Evolutionary conservation across 1,140 invertebrate species (phyloP), one percentile per base, ranked within the genome.

Genomic region (Diuraphis noxia): DNA sequence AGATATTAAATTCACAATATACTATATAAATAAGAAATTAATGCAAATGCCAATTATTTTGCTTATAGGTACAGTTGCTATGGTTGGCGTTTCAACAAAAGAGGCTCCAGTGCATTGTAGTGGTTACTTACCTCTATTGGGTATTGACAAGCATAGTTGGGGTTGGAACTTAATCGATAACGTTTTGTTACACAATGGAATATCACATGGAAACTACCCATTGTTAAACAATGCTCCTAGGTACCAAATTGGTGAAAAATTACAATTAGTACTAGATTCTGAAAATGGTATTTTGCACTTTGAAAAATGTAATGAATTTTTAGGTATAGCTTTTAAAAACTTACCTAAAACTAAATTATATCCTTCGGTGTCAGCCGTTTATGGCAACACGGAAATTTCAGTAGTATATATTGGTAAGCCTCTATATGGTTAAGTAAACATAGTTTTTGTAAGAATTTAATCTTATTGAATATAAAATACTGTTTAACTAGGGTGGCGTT

Each of bases 131-230:
- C 97, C 98, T 13, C 94, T 99, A 89, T 94, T 99, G 85, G 99
- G 99, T 36, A 97, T 97, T 81, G 98, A 99, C 94, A 97, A 99
- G 93, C 97, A 99, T 94, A 99, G 98, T 93, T 99, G 98, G 98
- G 98, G 98, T 9, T 99, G 99, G 98, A 99, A 99, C 95, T 95
- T 99, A 92, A 98, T 99, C 34, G 98, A 99, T 94, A 99, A 99
- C 95, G 96, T 97, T 95, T 95, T 99, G 85, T 94, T 99, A 92
- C 98, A 99, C 93, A 99, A 99, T 95, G 98, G 98, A 87, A 97
- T 99, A 94, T 97, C 96, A 92, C 97, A 98, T 94, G 98, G 98
- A 92, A 98, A 97, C 94, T 99, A 99, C 95, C 99, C 99, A 46
- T 94, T 98, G 43, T 94, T 99, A 92, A 99, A 99, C 94, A 99